Base-by-base conservation (phyloP, 2,113 vertebrate species). In the Phasianus colchicus region DNA sequence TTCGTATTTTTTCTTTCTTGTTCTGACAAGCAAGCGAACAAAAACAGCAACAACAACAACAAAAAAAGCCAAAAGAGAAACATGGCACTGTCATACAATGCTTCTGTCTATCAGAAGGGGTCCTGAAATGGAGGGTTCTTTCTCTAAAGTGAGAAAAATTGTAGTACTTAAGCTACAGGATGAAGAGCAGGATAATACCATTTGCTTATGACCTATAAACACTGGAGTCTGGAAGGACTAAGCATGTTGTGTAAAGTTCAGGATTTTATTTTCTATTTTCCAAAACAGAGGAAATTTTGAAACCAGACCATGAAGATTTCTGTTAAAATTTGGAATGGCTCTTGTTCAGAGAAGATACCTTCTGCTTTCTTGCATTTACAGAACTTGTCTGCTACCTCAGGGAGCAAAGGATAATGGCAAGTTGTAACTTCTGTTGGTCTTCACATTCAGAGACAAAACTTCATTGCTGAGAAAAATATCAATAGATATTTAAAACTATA, bases 161-260 rank as follows among this genome's bases (percentile, higher is more conserved):
- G 0, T 1, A 47, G 25, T 30, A 70, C 22, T 74, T 75, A 38
- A 75, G 5, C 15, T 75, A 11, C 21, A 87, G n/a, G 10, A 38
- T 60, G 8, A 38, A 71, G 18, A 18, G 2, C 3, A 38, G 6
- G 6, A 83, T 19, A 65, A 77, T 2, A 36, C 61, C 0, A 32
- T 32, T 54, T 61, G 4, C 42, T 70, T 80, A 29, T 60, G 58
- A 27, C 38, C 11, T 82, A 82, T 78, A 78, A 78, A 71, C 3
- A n/a, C 2, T 3, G 1, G 1, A 4, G 4, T 19, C 25, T 66
- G 19, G 9, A 18, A 57, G 13, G 13, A 43, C 1, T 13, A 13
- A 72, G 58, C 16, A 55, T 8, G 9, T 34, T 43, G 6, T 13
- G 7, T 63, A 6, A 58, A 69, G 10, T 7, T 3, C 65, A 13